These are phyloP conservation scores for Helicorthomorpha holstii DNA, from an alignment of 1,140 invertebrate genomes.

Conservation along the genomic window DNA sequence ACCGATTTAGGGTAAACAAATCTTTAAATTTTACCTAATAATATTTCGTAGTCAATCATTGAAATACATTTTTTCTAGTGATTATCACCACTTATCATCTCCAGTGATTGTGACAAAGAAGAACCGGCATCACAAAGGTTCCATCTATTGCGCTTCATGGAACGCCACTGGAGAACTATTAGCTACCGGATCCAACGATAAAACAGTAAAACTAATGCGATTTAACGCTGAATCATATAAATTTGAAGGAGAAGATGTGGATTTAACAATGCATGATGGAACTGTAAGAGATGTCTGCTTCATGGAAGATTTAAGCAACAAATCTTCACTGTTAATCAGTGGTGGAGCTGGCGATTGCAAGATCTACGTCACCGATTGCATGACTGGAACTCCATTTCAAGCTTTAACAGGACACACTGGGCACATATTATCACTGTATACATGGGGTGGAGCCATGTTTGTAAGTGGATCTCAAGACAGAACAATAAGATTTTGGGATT, in stretches of 20 bases:
- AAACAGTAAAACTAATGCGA: constrained; percentile 88
- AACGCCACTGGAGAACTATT: constrained; percentile 84
- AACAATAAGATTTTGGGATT: constrained; percentile 92
- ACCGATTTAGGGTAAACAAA: constrained; percentile 53
- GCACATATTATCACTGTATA: constrained; percentile 84
- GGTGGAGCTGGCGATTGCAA: constrained; percentile 97
- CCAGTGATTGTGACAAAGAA: constrained; percentile 82
- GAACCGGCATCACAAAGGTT: constrained; percentile 94
- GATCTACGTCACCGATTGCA: constrained; percentile 95
- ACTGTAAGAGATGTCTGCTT: constrained; percentile 94
- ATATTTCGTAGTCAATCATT: neutral
- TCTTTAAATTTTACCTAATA: neutral
- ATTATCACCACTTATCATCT: constrained; percentile 60
- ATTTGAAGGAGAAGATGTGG: constrained; percentile 67
- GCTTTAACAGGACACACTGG: constrained; percentile 82
- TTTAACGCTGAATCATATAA: constrained; percentile 80
- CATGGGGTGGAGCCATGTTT: constrained; percentile 95
- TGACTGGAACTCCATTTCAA: constrained; percentile 80
- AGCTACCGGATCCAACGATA: constrained; percentile 97
- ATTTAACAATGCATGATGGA: constrained; percentile 93
- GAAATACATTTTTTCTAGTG: constrained; percentile 34
- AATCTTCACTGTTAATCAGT: constrained; percentile 80
- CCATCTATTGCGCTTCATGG: constrained; percentile 95
- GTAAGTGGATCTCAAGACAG: constrained; percentile 91
- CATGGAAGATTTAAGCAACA: constrained; percentile 83